Base-by-base conservation (phyloP, 2,113 vertebrate species). In the Ranitomeya imitator region DNA sequence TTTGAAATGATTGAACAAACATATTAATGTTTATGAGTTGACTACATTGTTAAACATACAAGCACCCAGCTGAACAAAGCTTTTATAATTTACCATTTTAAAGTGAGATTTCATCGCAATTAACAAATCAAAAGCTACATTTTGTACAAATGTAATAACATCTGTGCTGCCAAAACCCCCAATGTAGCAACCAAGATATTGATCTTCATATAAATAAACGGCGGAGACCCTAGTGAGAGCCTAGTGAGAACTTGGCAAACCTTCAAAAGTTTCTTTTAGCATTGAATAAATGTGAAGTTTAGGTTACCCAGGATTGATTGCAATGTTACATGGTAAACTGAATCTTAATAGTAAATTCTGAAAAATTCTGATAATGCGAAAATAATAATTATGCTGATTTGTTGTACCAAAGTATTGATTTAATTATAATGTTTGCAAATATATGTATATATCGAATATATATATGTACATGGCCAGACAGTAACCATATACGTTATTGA, bases 181-280 rank as follows among this genome's bases (percentile, higher is more conserved):
- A 26, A 26, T 59, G 78, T 80, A 59, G 23, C 23, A 80, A 59
- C 54, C 55, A 80, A 59, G 78, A 59, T 80, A 69, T 67, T 16
- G 63, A 52, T 23, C 51, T n/a, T 83, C 21, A 67, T 31, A 54
- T 69, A 69, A 83, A 61, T 83, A 83, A 54, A 54, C 26, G 15
- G 63, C 16, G 81, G 19, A 67, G 52, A 67, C 61, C 81, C 61
- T 16, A 82, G 57, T 55, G 54, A 79, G 77, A 79, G 26, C 23
- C 23, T 57, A 11, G n/a, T 51, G 10, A 83, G 60, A 31, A 31
- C 37, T 61, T 82, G 60, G 59, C 79, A 82, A 45, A 63, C 31
- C 79, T 63, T 45, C 26, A 82, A 65, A 83, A 37, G 80, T 45
- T 51, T 51, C 1, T 83, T 10, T 23, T 63, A 82, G 9, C 59